phyloP scores from a whole-genome alignment of 2,113 vertebrate genomes.

The Donacobius atricapilla region DNA sequence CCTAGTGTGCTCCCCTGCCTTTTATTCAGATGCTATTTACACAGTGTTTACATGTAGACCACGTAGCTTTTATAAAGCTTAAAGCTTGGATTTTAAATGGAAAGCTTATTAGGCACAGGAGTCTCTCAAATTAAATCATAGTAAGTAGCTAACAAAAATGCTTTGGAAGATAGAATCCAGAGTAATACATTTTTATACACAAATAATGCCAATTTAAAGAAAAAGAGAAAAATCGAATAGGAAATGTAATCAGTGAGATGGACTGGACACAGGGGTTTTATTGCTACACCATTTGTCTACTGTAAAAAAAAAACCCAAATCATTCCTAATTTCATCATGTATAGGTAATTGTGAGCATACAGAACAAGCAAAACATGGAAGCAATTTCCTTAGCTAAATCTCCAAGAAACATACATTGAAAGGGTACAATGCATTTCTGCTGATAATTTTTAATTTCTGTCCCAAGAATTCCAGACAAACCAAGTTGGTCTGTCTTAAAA shows the following conservation, averaged over 20 bases:
- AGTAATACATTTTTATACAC: constrained; percentile 39
- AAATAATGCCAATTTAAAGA: constrained; percentile 8
- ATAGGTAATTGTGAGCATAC: not conserved
- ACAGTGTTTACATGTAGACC: constrained; percentile 72
- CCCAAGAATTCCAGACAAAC: not conserved
- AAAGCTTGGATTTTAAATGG: constrained; percentile 61
- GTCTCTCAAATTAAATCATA: constrained; percentile 69
- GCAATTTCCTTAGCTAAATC: not conserved
- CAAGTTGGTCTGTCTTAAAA: not conserved
- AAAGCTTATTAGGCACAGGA: constrained; percentile 67
- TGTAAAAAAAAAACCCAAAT: not conserved
- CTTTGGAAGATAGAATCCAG: constrained; percentile 15
- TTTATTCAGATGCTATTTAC: constrained; percentile 65
- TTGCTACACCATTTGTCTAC: not conserved
- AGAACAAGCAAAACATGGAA: not conserved
- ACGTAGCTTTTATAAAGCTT: constrained; percentile 62
- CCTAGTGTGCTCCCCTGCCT: constrained; percentile 56
- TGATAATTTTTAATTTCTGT: not conserved
- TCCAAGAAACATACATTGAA: not conserved
- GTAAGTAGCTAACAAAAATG: constrained; percentile 58
- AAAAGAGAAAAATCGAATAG: not conserved
- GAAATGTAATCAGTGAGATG: constrained; percentile 19
- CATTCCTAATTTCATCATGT: not conserved
- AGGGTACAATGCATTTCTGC: not conserved
- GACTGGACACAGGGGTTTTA: not conserved